These are phyloP conservation scores for Gonioctena quinquepunctata DNA, from an alignment of 1,140 invertebrate genomes.

Conservation along the genomic window DNA sequence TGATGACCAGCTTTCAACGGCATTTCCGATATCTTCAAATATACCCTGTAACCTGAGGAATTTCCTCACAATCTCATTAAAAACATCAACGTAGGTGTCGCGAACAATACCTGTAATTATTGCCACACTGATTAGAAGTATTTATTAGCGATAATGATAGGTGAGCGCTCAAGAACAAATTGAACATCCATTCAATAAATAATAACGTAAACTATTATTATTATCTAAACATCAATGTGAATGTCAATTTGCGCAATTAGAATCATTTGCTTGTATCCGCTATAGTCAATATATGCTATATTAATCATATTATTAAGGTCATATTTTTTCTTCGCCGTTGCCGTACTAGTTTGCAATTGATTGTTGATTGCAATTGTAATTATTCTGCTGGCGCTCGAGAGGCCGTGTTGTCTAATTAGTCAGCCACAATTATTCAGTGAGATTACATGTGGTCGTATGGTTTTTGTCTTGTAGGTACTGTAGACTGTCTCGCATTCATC, in stretches of 20 bases:
- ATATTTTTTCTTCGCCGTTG: neutral
- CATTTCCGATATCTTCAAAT: no score
- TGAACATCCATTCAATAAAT: neutral
- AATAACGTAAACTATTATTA: neutral
- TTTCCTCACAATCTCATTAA: no score
- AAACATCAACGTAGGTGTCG: neutral
- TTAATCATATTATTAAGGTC: neutral
- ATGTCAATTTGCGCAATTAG: constrained; percentile 8
- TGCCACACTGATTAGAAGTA: neutral
- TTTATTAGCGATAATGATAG: constrained; percentile 8
- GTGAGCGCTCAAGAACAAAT: neutral
- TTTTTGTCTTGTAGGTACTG: neutral
- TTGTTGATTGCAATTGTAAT: neutral
- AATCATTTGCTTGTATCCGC: neutral
- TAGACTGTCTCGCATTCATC: neutral
- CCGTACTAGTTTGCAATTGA: neutral
- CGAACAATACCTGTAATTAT: neutral
- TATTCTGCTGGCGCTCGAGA: neutral
- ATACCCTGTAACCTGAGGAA: no score
- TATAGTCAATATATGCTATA: neutral
- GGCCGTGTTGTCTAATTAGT: neutral
- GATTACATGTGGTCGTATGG: neutral
- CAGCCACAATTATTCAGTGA: neutral
- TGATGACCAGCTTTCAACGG: no score
- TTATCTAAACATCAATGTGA: neutral